These are phyloP conservation scores for Falco naumanni DNA, from an alignment of 2,797 vertebrate species.

Conservation along the genomic window DNA sequence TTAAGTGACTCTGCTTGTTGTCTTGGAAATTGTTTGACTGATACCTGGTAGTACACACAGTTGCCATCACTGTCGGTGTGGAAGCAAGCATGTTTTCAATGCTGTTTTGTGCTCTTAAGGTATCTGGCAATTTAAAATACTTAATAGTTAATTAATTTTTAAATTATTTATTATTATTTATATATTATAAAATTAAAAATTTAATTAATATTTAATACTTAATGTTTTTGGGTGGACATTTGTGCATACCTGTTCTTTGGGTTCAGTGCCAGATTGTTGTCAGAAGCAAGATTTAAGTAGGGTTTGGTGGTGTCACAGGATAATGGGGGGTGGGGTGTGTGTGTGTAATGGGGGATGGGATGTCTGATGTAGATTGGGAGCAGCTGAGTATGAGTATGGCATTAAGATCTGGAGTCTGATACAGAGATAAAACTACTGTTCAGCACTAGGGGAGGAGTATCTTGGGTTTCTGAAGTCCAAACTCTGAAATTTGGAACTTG, in stretches of 20 bases:
- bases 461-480: background rate
- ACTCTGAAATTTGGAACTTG: background rate
- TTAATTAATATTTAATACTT: no score
- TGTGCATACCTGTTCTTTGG: background rate
- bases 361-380: background rate
- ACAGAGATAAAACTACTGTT: background rate
- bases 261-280: background rate
- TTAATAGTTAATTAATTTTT: no score
- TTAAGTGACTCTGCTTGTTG: background rate
- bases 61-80: accelerated
- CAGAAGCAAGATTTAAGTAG: background rate
- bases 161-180: no score
- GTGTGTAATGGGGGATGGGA: background rate
- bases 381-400: background rate
- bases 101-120: background rate
- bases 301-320: background rate
- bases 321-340: background rate
- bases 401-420: background rate
- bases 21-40: background rate
- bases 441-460: background rate
- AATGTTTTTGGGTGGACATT: background rate
- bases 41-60: background rate
- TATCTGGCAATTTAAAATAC: background rate
- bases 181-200: no score
- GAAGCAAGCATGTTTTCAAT: accelerated